These are phyloP conservation scores for Notarius lentiginosus DNA, from an alignment of 2,113 vertebrate genomes.

Conservation along the genomic window DNA sequence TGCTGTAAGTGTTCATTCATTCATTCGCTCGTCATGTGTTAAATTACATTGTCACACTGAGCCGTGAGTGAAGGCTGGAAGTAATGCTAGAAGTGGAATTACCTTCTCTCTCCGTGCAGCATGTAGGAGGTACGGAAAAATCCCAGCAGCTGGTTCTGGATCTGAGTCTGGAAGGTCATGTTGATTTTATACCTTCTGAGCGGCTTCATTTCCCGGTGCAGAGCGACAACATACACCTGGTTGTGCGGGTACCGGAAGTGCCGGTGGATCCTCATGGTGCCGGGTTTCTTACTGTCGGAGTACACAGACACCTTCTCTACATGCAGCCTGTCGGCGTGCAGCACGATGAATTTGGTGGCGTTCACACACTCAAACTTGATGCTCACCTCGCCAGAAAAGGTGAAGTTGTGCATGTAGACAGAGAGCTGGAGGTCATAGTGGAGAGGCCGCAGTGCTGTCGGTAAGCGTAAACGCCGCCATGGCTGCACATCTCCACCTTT, in stretches of 20 bases:
- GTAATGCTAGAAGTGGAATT: constrained; percentile 28
- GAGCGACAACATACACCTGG: constrained; percentile 87
- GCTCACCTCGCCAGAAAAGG: constrained; percentile 90
- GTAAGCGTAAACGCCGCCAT: constrained; percentile 82
- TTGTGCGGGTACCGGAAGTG: constrained; percentile 83
- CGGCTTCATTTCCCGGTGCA: constrained; percentile 87
- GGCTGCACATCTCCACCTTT: constrained; percentile 73
- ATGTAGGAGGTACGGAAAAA: constrained; percentile 95
- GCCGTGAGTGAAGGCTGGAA: neutral
- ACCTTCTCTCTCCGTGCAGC: constrained; percentile 87
- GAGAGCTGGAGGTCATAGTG: constrained; percentile 90
- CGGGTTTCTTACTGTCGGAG: constrained; percentile 80
- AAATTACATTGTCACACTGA: neutral
- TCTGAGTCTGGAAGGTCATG: constrained; percentile 86
- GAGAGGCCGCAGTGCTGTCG: constrained; percentile 79
- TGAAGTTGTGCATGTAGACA: constrained; percentile 95
- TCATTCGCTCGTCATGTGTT: neutral
- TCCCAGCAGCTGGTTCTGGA: constrained; percentile 90
- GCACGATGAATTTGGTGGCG: constrained; percentile 87
- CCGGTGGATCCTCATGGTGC: constrained; percentile 80
- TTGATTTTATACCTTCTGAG: constrained; percentile 85
- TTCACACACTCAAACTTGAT: constrained; percentile 87
- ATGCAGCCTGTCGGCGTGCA: constrained; percentile 85
- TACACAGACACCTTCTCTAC: constrained; percentile 82
- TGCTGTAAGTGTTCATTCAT: neutral